Percentiles rank a stretch among this genome's conserved stretches.
Conservation (phyloP, 2,888 invertebrate genomes). For the Xylota segnis region DNA sequence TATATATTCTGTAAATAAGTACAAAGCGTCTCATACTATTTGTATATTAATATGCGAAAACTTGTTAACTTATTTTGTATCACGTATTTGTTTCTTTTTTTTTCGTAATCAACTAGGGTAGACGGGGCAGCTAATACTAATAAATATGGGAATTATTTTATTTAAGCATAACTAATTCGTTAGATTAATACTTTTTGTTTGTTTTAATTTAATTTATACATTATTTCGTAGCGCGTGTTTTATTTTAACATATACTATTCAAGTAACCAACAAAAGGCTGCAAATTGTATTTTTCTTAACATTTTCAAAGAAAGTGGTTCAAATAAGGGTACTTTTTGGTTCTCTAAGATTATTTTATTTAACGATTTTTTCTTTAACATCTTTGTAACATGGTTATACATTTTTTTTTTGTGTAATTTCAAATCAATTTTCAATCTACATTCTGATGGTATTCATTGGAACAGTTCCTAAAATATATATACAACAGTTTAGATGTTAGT, state of each 20-base stretch:
- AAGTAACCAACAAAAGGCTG: neutral
- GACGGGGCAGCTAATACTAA: constrained; percentile 3
- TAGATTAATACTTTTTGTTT: neutral
- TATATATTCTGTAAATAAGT: constrained; percentile 65
- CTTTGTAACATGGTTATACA: neutral
- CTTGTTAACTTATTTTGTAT: constrained; percentile 58
- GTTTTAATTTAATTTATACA: too few species aligned
- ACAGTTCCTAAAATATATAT: constrained; percentile 18
- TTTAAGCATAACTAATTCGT: constrained; percentile 1
- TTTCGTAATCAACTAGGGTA: constrained; percentile 21
- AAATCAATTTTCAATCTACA: neutral
- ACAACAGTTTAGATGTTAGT: constrained; percentile 1
- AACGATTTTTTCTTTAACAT: neutral
- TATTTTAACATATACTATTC: neutral
- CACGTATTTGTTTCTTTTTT: constrained; percentile 33
- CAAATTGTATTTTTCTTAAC: neutral
- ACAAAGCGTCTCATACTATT: constrained; percentile 63
- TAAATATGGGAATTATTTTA: constrained; percentile 29
- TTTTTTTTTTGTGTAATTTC: neutral
- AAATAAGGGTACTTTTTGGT: neutral
- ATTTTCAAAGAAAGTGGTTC: neutral
- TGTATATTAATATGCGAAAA: constrained; percentile 46
- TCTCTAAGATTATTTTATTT: neutral
- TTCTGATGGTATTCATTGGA: neutral
- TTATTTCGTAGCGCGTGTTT: neutral